Conservation (phyloP, 2,888 invertebrate species). For the Kuschelorhynchus macadamiae region DNA sequence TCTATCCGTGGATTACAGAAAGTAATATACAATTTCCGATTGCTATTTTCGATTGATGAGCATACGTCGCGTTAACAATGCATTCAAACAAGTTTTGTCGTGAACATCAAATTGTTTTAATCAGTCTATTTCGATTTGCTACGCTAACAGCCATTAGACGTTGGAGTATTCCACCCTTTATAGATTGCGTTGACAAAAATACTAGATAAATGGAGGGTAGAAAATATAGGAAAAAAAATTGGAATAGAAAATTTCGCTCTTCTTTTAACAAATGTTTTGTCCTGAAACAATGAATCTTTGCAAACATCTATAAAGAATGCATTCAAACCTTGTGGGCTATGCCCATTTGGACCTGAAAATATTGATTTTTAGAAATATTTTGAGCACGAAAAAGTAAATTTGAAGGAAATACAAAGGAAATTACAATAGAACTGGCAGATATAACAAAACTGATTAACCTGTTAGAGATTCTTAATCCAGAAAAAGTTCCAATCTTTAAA, state of each 20-base stretch:
- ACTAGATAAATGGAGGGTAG: slow-evolving; percentile 5
- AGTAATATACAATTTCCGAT: slow-evolving; percentile 7
- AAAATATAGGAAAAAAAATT: slow-evolving; percentile 4
- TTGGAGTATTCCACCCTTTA: slow-evolving; percentile 13
- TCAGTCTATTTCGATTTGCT: background rate
- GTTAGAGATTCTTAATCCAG: slow-evolving; percentile 3
- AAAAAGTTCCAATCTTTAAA: background rate
- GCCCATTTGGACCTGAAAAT: slow-evolving; percentile 10
- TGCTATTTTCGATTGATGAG: slow-evolving; percentile 3
- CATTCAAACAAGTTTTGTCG: slow-evolving; percentile 1
- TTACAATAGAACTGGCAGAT: background rate
- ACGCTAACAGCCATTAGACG: background rate
- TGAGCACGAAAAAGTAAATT: background rate
- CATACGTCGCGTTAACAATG: slow-evolving; percentile 10
- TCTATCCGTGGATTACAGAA: slow-evolving; percentile 5
- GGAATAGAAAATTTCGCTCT: slow-evolving; percentile 5
- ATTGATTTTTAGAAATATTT: slow-evolving; percentile 6
- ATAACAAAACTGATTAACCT: slow-evolving; percentile 1
- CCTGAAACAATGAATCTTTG: background rate
- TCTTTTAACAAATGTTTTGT: background rate
- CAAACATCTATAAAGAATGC: no score
- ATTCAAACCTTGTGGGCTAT: no score
- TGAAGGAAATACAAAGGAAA: background rate
- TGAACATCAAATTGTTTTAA: slow-evolving; percentile 6
- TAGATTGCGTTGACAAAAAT: background rate